phyloP scores from a whole-genome alignment of 2,888 invertebrate genomes.

The Cheilosia grossa region DNA sequence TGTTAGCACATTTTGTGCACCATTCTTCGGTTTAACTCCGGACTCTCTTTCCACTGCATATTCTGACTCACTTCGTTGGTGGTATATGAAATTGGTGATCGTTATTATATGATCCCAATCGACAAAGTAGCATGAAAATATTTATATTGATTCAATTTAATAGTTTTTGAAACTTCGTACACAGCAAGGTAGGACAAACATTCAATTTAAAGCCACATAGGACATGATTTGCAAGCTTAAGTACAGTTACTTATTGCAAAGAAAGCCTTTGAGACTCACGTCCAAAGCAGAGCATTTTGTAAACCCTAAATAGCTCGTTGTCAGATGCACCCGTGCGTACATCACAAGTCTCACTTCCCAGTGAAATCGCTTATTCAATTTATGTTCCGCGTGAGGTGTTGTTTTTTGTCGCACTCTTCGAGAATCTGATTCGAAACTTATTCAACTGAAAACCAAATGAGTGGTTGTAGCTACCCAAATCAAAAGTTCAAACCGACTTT shows the following conservation, averaged over 20 bases:
- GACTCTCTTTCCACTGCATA: too few species aligned
- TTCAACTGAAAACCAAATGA: conserved; percentile 37
- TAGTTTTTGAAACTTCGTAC: too few species aligned
- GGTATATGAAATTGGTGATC: too few species aligned
- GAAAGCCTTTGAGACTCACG: background rate
- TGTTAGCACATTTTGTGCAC: too few species aligned
- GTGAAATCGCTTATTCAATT: conserved; percentile 6
- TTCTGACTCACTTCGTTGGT: too few species aligned
- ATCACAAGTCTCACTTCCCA: background rate
- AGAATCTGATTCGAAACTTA: conserved; percentile 30
- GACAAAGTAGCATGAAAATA: too few species aligned
- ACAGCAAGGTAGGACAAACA: background rate
- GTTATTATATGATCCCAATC: too few species aligned
- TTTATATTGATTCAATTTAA: too few species aligned
- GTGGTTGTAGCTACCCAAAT: conserved; percentile 32
- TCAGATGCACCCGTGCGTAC: background rate
- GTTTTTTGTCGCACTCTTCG: conserved; percentile 6
- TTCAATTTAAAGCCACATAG: background rate
- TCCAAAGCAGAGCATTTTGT: background rate
- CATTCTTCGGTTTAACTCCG: too few species aligned
- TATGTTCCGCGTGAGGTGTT: background rate
- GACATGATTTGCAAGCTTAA: background rate
- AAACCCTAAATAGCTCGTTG: background rate
- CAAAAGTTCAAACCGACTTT: conserved; percentile 26
- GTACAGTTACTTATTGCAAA: background rate